Base-by-base conservation (phyloP, 2,888 invertebrate genomes). In the Hypselothyrea guttata region DNA sequence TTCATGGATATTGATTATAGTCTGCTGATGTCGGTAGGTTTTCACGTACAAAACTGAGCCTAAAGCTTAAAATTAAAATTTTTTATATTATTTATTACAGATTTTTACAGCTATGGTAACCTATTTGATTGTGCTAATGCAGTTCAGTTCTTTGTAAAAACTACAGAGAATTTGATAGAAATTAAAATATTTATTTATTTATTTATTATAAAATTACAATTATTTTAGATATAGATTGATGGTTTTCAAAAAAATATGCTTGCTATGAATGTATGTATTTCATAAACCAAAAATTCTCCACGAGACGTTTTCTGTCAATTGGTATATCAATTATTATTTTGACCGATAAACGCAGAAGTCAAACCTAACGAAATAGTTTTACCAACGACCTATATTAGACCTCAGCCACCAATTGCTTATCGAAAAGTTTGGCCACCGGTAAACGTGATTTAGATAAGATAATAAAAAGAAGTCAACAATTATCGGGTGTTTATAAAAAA, bases 111-210 rank as follows among this genome's bases (percentile, higher is more conserved):
- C 81, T 7, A 71, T 79, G 57, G 81, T 76, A 0, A 85, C 87
- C 3, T 86, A 86, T 55, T 35, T 87, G 12, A 77, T 87, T 15
- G 77, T 87, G n/a, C 49, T 87, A 0, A 66, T 87, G 67, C 87
- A 87, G 57, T 88, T 88, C 37, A 75, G 83, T 9, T 48, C 66
- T 3, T 35, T 70, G 9, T 70, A 78, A 60, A n/a, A n/a, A n/a
- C n/a, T n/a, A n/a, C n/a, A n/a, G n/a, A n/a, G n/a, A n/a, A n/a
- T n/a, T n/a, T n/a, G n/a, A n/a, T n/a, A n/a, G n/a, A n/a, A n/a
- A n/a, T n/a, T n/a, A n/a, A n/a, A n/a, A n/a, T n/a, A n/a, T n/a
- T n/a, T n/a, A n/a, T n/a, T n/a, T n/a, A n/a, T n/a, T n/a, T n/a
- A n/a, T n/a, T n/a, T n/a, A n/a, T n/a, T n/a, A n/a, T n/a, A n/a